Evolutionary conservation across 2,888 invertebrate genomes (phyloP).

Genomic region (Zootermopsis nevadensis): DNA sequence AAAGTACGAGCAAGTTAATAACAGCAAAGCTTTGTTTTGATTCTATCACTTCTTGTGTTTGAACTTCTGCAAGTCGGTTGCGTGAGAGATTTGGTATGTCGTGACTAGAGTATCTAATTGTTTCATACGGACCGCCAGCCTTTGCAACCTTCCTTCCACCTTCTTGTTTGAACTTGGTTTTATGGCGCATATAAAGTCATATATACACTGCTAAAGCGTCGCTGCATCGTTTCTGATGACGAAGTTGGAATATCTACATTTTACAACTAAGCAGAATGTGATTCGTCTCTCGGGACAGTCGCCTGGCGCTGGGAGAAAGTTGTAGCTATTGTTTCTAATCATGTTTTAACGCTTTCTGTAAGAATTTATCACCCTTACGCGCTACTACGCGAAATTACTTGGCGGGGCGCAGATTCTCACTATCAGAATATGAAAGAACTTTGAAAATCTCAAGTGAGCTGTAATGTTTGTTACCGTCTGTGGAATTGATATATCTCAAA

Average conservation of each 20-base stretch:
- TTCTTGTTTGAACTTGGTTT: slow-evolving; percentile 37
- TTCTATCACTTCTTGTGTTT: slow-evolving; percentile 22
- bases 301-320: neutral
- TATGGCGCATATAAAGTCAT: slow-evolving; percentile 35
- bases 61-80: neutral
- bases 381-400: neutral
- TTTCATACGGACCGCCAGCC: neutral
- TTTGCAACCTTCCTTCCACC: neutral
- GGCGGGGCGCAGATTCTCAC: neutral
- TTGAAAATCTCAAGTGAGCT: too few species aligned
- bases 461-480: too few species aligned
- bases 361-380: too few species aligned
- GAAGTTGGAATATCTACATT: slow-evolving; percentile 29
- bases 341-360: neutral
- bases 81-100: slow-evolving; percentile 22
- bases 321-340: neutral
- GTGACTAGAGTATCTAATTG: slow-evolving; percentile 36
- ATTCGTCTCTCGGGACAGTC: slow-evolving; percentile 8
- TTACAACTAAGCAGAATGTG: slow-evolving; percentile 26
- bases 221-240: slow-evolving; percentile 31
- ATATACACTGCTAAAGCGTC: slow-evolving; percentile 9
- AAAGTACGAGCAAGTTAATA: neutral
- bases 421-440: too few species aligned
- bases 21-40: slow-evolving; percentile 12
- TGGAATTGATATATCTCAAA: too few species aligned